Conservation (phyloP, 2,113 vertebrate genomes). For the Pionites leucogaster region DNA sequence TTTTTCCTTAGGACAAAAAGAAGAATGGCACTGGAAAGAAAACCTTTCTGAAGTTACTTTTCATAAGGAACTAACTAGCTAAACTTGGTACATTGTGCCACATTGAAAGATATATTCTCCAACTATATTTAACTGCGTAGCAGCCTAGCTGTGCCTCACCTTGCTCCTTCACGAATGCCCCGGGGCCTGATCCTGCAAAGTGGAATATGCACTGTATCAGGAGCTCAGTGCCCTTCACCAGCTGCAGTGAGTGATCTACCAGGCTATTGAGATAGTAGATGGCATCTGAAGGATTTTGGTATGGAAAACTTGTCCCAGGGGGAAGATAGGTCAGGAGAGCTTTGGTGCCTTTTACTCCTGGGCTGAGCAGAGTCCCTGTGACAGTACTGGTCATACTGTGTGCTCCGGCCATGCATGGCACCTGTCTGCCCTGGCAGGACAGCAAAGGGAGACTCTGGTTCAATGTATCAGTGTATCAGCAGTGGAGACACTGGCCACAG, state of each 20-base stretch:
- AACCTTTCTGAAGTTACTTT: neutral
- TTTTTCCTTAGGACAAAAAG: constrained; percentile 16
- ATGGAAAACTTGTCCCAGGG: neutral
- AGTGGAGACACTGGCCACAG: neutral
- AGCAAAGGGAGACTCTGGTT: neutral
- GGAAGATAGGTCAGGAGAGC: neutral
- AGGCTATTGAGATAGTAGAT: neutral
- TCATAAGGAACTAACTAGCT: neutral
- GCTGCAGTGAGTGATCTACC: neutral
- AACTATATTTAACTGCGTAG: neutral
- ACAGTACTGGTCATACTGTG: neutral
- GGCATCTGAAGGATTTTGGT: neutral
- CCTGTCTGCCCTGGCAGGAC: neutral
- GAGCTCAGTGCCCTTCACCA: neutral
- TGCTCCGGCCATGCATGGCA: neutral
- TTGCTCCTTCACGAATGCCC: neutral
- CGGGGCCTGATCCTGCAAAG: neutral
- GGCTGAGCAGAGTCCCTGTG: neutral
- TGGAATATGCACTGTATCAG: neutral
- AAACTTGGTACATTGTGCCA: neutral
- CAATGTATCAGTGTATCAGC: neutral
- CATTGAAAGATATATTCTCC: neutral
- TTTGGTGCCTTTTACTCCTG: neutral
- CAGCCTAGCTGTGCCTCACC: neutral
- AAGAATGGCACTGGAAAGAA: neutral